These are phyloP conservation scores for Tapirus terrestris DNA, from an alignment of 2,113 vertebrate genomes.

Conservation along the genomic window DNA sequence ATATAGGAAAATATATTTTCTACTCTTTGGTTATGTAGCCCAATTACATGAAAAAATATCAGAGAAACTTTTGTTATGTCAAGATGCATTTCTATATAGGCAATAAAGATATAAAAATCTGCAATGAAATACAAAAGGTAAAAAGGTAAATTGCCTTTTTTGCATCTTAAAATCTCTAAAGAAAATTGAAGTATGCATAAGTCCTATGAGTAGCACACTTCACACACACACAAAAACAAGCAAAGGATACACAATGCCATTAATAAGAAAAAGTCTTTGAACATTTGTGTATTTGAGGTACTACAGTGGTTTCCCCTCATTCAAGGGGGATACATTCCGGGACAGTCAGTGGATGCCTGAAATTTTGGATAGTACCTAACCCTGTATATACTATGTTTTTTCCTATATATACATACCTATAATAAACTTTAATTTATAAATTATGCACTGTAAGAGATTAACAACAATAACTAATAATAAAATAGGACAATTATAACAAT, in stretches of 20 bases:
- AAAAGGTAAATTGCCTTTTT: slow-evolving; percentile 11
- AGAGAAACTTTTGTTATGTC: neutral
- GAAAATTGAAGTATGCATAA: slow-evolving; percentile 5
- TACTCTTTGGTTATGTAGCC: neutral
- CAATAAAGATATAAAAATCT: neutral
- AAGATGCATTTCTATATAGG: neutral
- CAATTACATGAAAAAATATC: neutral
- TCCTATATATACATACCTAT: no score
- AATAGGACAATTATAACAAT: no score
- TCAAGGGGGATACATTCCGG: no score
- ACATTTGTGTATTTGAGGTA: slow-evolving; percentile 12
- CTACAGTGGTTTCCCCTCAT: neutral
- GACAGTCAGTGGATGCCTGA: no score
- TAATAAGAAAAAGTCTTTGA: slow-evolving; percentile 12
- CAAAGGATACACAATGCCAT: neutral
- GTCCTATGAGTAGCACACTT: neutral
- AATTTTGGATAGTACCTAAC: no score
- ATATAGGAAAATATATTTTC: neutral
- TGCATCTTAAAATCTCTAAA: slow-evolving; percentile 32
- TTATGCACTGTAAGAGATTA: no score
- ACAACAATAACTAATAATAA: no score
- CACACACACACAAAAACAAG: neutral
- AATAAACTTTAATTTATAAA: no score
- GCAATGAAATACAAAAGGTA: neutral
- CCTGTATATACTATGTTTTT: no score